A percentile compares a stretch with the other conserved stretches of the same genome.
Evolutionary conservation across 2,113 vertebrate genomes (phyloP).

Genomic region (Ceyx cyanopectus): DNA sequence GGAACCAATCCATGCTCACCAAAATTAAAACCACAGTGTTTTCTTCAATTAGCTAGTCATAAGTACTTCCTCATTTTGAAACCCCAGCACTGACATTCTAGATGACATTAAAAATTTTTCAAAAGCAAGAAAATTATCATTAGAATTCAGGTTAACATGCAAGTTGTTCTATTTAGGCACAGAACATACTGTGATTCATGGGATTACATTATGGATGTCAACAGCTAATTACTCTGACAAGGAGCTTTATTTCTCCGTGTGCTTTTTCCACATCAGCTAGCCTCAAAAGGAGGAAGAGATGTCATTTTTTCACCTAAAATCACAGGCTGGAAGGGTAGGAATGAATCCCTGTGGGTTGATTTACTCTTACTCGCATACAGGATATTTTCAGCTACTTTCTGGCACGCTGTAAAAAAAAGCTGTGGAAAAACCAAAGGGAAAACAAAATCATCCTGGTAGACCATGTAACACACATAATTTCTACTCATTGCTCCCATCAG

Average conservation of each 20-base stretch:
- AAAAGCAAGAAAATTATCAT: neutral
- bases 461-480: neutral
- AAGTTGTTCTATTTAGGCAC: neutral
- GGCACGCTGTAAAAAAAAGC: neutral
- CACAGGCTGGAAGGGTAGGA: neutral
- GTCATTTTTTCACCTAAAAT: slow-evolving; percentile 33
- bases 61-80: slow-evolving; percentile 20
- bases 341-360: neutral
- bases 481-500: neutral
- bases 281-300: neutral
- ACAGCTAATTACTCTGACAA: slow-evolving; percentile 18
- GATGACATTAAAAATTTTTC: neutral
- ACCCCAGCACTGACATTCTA: neutral
- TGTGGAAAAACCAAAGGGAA: neutral
- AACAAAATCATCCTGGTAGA: neutral
- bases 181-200: neutral
- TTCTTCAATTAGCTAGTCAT: slow-evolving; percentile 27
- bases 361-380: neutral
- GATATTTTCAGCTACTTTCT: neutral
- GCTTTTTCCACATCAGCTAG: neutral
- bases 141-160: neutral
- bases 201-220: slow-evolving; percentile 6
- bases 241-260: neutral
- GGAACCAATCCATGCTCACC: slow-evolving; percentile 26
- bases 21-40: slow-evolving; percentile 26